These are phyloP conservation scores for Chelon auratus DNA, from an alignment of 2,797 vertebrate genomes.

Conservation along the genomic window DNA sequence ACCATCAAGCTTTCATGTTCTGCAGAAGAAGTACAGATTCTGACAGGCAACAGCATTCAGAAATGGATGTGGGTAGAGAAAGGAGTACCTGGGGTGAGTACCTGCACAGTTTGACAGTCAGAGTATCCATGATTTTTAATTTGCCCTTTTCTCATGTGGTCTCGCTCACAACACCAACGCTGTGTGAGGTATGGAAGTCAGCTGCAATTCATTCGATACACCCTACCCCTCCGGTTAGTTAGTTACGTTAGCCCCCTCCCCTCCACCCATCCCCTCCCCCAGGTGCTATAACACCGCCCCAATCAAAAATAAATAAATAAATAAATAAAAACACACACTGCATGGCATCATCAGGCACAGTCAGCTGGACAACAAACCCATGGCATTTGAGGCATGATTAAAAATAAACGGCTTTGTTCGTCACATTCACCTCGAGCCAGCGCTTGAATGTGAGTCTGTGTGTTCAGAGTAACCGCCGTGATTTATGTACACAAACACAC, in stretches of 20 bases:
- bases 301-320: too few species aligned
- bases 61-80: slow-evolving; percentile 99
- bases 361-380: slow-evolving; percentile 89
- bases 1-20: slow-evolving; percentile 68
- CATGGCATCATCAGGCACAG: slow-evolving; percentile 86
- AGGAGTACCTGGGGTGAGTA: slow-evolving; percentile 99
- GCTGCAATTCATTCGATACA: slow-evolving; percentile 99
- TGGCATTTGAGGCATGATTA: slow-evolving; percentile 62
- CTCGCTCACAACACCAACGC: slow-evolving; percentile 99
- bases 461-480: slow-evolving; percentile 52
- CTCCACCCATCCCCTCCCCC: slow-evolving; percentile 50
- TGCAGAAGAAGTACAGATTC: slow-evolving; percentile 65
- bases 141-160: slow-evolving; percentile 99
- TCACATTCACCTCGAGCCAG: slow-evolving; percentile 38
- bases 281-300: slow-evolving; percentile 91
- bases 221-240: slow-evolving; percentile 92
- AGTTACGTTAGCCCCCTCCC: slow-evolving; percentile 86
- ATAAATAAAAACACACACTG: slow-evolving; percentile 87
- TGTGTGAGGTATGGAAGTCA: slow-evolving; percentile 99
- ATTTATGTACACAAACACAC: slow-evolving; percentile 58
- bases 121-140: slow-evolving; percentile 99
- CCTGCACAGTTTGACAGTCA: slow-evolving; percentile 99
- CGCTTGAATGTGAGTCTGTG: slow-evolving; percentile 55
- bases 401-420: slow-evolving; percentile 49
- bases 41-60: slow-evolving; percentile 99